Conservation (phyloP, 64 coral and sea anemone genomes). For the Catalaphyllia jardinei region DNA sequence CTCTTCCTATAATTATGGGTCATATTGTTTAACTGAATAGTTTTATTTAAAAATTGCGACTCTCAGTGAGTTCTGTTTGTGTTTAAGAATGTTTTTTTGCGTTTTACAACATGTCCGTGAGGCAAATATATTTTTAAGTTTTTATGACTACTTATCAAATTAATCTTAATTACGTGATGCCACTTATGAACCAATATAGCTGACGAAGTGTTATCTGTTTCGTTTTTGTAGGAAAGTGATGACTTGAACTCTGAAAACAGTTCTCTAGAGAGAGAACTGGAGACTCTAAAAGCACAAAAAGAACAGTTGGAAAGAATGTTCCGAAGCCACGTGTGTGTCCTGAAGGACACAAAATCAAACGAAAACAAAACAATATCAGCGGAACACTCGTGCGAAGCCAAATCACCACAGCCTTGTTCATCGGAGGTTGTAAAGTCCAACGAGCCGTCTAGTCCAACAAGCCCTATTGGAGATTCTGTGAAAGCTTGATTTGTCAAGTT, state of each 20-base stretch:
- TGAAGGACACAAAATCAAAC: background rate
- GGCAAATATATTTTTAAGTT: too few relatives aligned
- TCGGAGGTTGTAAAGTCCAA: background rate
- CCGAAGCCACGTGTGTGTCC: slow-evolving; percentile 38
- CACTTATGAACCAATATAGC: background rate
- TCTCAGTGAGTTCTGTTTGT: too few relatives aligned
- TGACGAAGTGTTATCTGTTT: background rate
- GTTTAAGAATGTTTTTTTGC: too few relatives aligned
- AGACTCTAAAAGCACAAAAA: slow-evolving; percentile 62
- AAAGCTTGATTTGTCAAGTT: background rate
- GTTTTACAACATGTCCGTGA: too few relatives aligned
- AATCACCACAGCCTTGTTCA: slow-evolving; percentile 2
- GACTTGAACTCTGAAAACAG: slow-evolving; percentile 49
- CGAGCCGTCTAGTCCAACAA: slow-evolving; percentile 12
- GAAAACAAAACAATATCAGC: background rate
- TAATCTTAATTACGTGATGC: background rate
- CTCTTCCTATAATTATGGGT: too few relatives aligned
- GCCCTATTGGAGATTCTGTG: slow-evolving; percentile 8
- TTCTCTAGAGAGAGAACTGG: slow-evolving; percentile 65
- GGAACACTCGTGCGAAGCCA: background rate
- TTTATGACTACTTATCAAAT: too few relatives aligned
- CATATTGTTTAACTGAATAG: too few relatives aligned
- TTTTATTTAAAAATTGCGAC: too few relatives aligned
- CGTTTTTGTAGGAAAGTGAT: slow-evolving; percentile 54
- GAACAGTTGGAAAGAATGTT: slow-evolving; percentile 74